phyloP scores from a whole-genome alignment of 2,113 vertebrate genomes.

The Peucedramus taeniatus region DNA sequence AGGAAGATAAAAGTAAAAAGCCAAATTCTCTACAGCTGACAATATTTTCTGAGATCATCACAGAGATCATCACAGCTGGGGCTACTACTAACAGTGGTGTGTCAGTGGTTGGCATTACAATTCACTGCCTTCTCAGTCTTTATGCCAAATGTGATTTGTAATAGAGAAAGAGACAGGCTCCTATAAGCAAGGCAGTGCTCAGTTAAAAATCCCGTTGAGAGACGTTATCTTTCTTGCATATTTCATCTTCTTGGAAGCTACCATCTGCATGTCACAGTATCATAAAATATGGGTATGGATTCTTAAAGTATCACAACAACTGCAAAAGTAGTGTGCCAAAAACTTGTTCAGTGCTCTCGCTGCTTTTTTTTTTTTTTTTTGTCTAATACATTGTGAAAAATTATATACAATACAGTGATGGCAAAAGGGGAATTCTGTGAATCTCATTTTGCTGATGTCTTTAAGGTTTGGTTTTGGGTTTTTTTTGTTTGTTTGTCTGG shows the following conservation, averaged over 20 bases:
- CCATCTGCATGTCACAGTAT: neutral
- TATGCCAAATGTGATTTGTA: neutral
- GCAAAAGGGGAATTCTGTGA: neutral
- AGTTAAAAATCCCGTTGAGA: slow-evolving; percentile 43
- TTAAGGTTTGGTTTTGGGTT: neutral
- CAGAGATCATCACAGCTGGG: neutral
- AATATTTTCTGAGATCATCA: neutral
- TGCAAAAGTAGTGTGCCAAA: neutral
- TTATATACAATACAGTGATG: neutral
- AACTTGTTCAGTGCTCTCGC: slow-evolving; percentile 11
- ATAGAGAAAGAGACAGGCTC: neutral
- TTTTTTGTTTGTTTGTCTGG: neutral
- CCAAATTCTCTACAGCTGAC: neutral
- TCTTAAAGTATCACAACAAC: neutral
- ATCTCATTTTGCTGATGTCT: neutral
- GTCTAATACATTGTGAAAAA: neutral
- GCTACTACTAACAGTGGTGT: neutral
- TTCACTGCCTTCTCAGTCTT: neutral
- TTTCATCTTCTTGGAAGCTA: slow-evolving; percentile 52
- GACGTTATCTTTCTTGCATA: slow-evolving; percentile 44
- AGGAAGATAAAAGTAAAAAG: neutral
- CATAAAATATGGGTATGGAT: neutral
- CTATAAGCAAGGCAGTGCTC: neutral
- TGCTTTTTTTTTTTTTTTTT: too few relatives aligned
- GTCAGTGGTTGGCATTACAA: neutral